These are phyloP conservation scores for Probosciger aterrimus DNA, from an alignment of 2,113 vertebrate genomes.

Conservation along the genomic window DNA sequence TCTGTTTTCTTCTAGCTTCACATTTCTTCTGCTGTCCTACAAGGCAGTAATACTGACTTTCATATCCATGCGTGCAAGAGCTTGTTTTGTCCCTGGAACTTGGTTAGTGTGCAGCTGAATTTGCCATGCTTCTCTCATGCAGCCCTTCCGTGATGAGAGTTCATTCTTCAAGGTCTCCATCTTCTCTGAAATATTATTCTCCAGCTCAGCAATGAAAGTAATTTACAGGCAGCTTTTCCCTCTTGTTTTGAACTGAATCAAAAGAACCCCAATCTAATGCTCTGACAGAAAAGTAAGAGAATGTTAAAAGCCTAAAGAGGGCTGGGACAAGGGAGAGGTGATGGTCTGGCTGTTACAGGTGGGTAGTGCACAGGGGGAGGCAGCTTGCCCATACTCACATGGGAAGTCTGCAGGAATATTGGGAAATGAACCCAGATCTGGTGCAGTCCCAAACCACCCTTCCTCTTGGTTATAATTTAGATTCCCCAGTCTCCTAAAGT, in stretches of 20 bases:
- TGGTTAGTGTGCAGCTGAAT: not conserved
- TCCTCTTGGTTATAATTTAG: not conserved
- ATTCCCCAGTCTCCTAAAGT: not conserved
- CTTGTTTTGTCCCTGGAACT: not conserved
- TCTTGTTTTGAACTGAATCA: not conserved
- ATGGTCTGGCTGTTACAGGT: not conserved
- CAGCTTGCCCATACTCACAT: not conserved
- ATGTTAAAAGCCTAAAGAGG: not conserved
- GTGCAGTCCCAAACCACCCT: not conserved
- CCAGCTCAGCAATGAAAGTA: not conserved
- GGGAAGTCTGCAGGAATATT: not conserved
- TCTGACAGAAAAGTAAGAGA: not conserved
- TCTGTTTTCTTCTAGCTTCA: not conserved
- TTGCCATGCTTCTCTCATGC: not conserved
- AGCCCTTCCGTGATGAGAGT: not conserved
- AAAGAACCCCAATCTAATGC: not conserved
- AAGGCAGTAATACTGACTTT: not conserved
- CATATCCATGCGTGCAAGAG: not conserved
- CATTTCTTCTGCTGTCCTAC: not conserved
- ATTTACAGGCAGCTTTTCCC: not conserved
- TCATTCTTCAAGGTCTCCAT: not conserved
- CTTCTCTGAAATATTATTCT: not conserved
- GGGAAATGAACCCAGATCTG: not conserved
- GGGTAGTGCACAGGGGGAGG: rapidly evolving
- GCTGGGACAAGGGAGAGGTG: not conserved